Base-by-base conservation (phyloP, 2,888 invertebrate genomes). In the Acronicta alni region DNA sequence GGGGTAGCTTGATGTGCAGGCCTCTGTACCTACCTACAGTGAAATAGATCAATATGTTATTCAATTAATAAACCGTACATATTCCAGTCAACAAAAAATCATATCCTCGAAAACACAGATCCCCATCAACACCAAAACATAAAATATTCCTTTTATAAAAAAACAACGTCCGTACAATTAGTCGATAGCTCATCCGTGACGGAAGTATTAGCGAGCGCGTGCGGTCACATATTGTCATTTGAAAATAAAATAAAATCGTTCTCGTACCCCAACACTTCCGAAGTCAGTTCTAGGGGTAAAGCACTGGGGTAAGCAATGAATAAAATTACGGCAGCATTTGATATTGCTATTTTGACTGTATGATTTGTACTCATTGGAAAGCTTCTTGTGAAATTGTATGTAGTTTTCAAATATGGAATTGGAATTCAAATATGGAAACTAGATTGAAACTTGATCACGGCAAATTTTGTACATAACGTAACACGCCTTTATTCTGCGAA, bases 201-300 rank as follows among this genome's bases (percentile, higher is more conserved):
- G 83, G 84, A 84, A 78, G 72, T 80, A 84, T 84, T 82, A 84
- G 67, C 49, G 49, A 48, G 35, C 71, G 72, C 77, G 76, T 75
- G 80, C 72, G 72, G 71, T 60, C 64, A 49, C 72, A 78, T 75
- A 75, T 78, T 80, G 76, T 71, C 65, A 61, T 64, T 62, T 53
- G 55, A 58, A 65, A 76, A 67, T 63, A 53, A 63, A 72, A 71
- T 71, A 74, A 76, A 73, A 77, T 75, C 57, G 67, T 58, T 75
- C 68, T 48, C 43, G 65, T 64, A 72, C 82, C 80, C 82, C 62
- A 55, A 18, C 64, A 66, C 72, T 81, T 81, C 75, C 75, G 75
- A 66, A 54, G 64, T 63, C 60, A 61, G 37, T 16, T 30, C 20
- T 43, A 46, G 51, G 72, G 72, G 30, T 32, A 30, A 10, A 3